phyloP scores from a whole-genome alignment of 1,140 invertebrate species.

The Chelonus insularis region DNA sequence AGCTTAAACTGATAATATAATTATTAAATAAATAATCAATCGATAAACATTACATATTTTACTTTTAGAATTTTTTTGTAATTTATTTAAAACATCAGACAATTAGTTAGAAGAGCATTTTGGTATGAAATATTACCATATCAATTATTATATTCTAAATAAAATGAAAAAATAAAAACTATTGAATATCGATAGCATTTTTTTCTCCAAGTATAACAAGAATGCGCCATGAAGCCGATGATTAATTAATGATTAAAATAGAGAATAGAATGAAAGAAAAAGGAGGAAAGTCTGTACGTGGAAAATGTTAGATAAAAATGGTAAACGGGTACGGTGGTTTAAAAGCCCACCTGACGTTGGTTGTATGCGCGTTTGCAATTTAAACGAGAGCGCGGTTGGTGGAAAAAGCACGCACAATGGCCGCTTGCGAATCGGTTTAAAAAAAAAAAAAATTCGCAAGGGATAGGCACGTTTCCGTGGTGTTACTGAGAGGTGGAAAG shows the following conservation, averaged over 20 bases:
- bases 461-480: conserved; percentile 18
- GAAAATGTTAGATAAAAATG: conserved; percentile 3
- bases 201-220: too few relatives aligned
- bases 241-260: background rate
- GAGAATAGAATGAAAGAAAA: background rate
- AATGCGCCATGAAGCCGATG: background rate
- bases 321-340: background rate
- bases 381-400: conserved; percentile 33
- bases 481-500: background rate
- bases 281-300: background rate
- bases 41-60: too few relatives aligned
- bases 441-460: conserved; percentile 21
- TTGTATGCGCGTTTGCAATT: conserved; percentile 40
- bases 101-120: too few relatives aligned
- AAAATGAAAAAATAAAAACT: too few relatives aligned
- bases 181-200: too few relatives aligned
- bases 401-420: conserved; percentile 9
- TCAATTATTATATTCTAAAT: too few relatives aligned
- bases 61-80: too few relatives aligned
- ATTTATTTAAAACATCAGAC: too few relatives aligned
- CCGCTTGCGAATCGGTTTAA: conserved; percentile 16
- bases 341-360: conserved; percentile 2
- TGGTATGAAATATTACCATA: too few relatives aligned
- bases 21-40: too few relatives aligned
- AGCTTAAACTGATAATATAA: too few relatives aligned